Conservation (phyloP, 2,113 vertebrate species). For the Seriola aureovittata region DNA sequence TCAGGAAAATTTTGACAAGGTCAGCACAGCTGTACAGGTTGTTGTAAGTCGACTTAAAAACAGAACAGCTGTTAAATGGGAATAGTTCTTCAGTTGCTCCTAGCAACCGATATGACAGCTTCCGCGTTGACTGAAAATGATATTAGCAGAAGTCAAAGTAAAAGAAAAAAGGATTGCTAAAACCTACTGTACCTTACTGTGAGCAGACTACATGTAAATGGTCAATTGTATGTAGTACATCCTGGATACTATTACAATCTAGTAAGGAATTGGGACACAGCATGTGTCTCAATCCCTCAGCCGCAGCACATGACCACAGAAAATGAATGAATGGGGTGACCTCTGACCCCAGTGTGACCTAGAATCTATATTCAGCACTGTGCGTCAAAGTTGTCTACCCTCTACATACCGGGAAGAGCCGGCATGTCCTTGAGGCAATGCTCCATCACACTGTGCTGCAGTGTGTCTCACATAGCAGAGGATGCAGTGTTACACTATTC, state of each 20-base stretch:
- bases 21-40: too few species aligned
- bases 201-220: not conserved
- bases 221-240: not conserved
- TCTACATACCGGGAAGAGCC: constrained; percentile 16
- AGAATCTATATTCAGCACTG: constrained; percentile 60
- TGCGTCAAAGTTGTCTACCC: constrained; percentile 17
- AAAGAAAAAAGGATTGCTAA: not conserved
- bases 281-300: constrained; percentile 1
- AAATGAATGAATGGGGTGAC: constrained; percentile 52
- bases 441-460: constrained; percentile 63
- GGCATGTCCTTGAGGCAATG: constrained; percentile 59
- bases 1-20: too few species aligned
- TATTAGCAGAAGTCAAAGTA: not conserved
- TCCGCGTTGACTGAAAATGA: not conserved
- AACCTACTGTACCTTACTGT: too few species aligned
- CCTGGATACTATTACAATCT: not conserved
- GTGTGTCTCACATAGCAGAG: constrained; percentile 62
- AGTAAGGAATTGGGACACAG: constrained; percentile 5
- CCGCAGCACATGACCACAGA: constrained; percentile 27
- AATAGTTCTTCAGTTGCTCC: not conserved
- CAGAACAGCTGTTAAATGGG: too few species aligned
- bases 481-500: constrained; percentile 42
- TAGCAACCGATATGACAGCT: not conserved
- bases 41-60: too few species aligned
- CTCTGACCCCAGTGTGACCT: constrained; percentile 59